Evolutionary conservation across 2,797 vertebrate genomes (phyloP).

Genomic region (Melanotaenia pygmaea): DNA sequence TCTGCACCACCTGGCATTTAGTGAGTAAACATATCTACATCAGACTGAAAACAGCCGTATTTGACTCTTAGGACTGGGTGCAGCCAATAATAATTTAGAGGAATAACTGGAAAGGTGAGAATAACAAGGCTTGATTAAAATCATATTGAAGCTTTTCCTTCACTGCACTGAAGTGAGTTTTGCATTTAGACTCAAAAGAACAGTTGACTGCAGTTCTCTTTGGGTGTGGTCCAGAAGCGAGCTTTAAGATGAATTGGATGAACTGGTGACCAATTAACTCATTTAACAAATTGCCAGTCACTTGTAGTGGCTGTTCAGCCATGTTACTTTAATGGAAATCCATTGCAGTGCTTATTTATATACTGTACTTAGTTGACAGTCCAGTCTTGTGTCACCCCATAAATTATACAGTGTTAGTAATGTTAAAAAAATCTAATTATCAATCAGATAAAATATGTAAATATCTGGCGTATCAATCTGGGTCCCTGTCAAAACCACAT

Average conservation of each 20-base stretch:
- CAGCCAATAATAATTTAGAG: conserved; percentile 8
- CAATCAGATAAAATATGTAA: conserved; percentile 67
- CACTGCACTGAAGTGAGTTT: conserved; percentile 32
- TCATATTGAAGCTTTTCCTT: conserved; percentile 37
- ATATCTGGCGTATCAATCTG: conserved; percentile 60
- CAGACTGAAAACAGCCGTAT: conserved; percentile 46
- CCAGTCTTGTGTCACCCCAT: conserved; percentile 53
- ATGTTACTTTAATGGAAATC: conserved; percentile 78
- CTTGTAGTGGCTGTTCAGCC: conserved; percentile 75
- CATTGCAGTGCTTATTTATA: conserved; percentile 75
- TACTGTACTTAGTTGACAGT: conserved; percentile 53
- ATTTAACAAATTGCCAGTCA: conserved; percentile 80
- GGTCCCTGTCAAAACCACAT: conserved; percentile 44
- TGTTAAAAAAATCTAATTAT: conserved; percentile 59
- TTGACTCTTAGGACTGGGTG: conserved; percentile 18
- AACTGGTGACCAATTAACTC: conserved; percentile 80
- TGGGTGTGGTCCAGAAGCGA: conserved; percentile 78
- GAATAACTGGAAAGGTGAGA: conserved; percentile 23
- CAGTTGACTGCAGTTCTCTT: conserved; percentile 66
- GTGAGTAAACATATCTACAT: conserved; percentile 60
- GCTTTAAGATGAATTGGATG: conserved; percentile 79
- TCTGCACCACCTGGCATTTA: conserved; percentile 67
- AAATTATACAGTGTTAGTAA: conserved; percentile 50
- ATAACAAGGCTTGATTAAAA: conserved; percentile 26
- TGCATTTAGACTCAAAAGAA: conserved; percentile 46